These are phyloP conservation scores for Lepidonotus clava DNA, from an alignment of 2,888 invertebrate genomes.

Conservation along the genomic window DNA sequence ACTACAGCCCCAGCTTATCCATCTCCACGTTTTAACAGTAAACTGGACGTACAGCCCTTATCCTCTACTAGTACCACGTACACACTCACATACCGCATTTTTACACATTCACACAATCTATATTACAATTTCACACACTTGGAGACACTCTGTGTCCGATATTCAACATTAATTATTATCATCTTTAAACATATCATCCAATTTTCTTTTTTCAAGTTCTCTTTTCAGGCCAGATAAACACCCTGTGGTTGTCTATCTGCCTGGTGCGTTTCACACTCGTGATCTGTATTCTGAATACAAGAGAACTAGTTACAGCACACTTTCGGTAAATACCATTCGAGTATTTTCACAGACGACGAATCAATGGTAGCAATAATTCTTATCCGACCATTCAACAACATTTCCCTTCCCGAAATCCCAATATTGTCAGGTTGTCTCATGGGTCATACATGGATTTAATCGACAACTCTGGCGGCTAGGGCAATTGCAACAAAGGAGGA, in stretches of 20 bases:
- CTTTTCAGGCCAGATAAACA: background rate
- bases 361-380: slow-evolving; percentile 29
- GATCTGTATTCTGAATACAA: slow-evolving; percentile 21
- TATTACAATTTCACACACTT: slow-evolving; percentile 1
- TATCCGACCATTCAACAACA: no score
- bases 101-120: background rate
- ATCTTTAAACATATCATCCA: background rate
- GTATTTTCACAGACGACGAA: slow-evolving; percentile 35
- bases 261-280: background rate
- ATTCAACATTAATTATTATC: slow-evolving; percentile 18
- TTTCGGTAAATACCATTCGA: slow-evolving; percentile 46
- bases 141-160: background rate
- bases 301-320: slow-evolving; percentile 32
- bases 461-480: no score
- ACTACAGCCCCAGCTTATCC: no score
- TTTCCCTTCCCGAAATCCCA: no score
- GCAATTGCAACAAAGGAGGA: no score
- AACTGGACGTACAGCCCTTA: no score
- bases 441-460: no score
- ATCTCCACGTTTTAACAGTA: no score
- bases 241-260: background rate
- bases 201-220: slow-evolving; percentile 18
- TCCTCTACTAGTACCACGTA: no score
- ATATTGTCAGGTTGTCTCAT: no score
- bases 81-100: slow-evolving; percentile 6